Percentiles rank a stretch among this genome's conserved stretches.
phyloP scores from a whole-genome alignment of 2,797 vertebrate species.

The Bradypodion ventrale region DNA sequence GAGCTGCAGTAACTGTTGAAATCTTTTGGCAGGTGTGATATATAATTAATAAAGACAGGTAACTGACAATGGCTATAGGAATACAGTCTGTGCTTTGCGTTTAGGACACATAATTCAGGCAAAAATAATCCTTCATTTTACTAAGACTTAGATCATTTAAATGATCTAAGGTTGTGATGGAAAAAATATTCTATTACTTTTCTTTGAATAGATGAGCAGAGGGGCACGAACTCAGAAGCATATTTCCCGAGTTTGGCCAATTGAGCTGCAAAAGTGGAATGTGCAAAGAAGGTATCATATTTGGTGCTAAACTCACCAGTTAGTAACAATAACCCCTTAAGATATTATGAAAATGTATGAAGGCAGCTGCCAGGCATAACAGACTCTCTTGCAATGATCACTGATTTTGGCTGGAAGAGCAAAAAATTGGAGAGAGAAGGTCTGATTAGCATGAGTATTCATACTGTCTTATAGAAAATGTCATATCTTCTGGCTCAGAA shows the following conservation, averaged over 20 bases:
- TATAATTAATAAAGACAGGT: slow-evolving; percentile 56
- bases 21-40: slow-evolving; percentile 30
- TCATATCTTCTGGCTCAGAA: not conserved
- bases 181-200: not conserved
- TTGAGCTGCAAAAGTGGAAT: not conserved
- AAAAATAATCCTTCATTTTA: not conserved
- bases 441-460: not conserved
- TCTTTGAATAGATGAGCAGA: not conserved
- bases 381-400: not conserved
- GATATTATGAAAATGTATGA: not conserved
- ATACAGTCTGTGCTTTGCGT: not conserved
- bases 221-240: not conserved
- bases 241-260: not conserved
- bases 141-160: too few relatives aligned
- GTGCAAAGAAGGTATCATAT: too few relatives aligned
- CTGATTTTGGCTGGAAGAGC: not conserved
- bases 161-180: not conserved
- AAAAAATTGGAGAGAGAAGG: not conserved
- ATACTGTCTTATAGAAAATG: not conserved
- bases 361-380: not conserved
- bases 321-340: too few relatives aligned
- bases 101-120: not conserved
- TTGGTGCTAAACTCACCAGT: not conserved
- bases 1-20: slow-evolving; percentile 43
- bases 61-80: slow-evolving; percentile 43